These are phyloP conservation scores for Caenorhabditis imperialis DNA, from an alignment of 2,888 invertebrate species.

Conservation along the genomic window DNA sequence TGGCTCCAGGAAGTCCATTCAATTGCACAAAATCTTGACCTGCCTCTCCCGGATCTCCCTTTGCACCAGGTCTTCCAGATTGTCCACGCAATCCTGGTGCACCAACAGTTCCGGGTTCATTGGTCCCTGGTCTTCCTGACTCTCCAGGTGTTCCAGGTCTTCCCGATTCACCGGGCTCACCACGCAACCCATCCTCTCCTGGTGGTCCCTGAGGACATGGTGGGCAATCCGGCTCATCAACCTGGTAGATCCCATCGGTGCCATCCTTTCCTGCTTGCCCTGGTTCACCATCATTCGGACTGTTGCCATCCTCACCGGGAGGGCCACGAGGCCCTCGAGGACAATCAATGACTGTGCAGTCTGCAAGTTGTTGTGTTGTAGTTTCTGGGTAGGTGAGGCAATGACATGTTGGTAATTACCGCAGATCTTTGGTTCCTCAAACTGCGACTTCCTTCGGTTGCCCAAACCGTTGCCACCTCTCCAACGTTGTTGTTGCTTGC, in stretches of 20 bases:
- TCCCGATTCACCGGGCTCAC: constrained; percentile 55
- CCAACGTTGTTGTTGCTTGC: constrained; percentile 42
- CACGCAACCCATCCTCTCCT: constrained; percentile 57
- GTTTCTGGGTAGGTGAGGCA: background rate
- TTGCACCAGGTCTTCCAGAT: constrained; percentile 49
- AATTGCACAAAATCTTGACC: constrained; percentile 66
- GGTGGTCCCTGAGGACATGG: constrained; percentile 61
- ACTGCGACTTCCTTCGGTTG: constrained; percentile 23
- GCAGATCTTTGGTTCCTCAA: constrained; percentile 53
- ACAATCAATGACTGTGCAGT: constrained; percentile 62
- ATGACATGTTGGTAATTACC: constrained; percentile 31
- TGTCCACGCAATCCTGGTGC: constrained; percentile 57
- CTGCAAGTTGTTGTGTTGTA: constrained; percentile 24
- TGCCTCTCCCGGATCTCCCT: constrained; percentile 58
- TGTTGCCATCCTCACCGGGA: constrained; percentile 59
- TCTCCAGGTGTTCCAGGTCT: constrained; percentile 59
- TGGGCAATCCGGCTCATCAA: constrained; percentile 60
- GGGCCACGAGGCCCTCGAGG: constrained; percentile 62
- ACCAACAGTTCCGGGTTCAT: constrained; percentile 57
- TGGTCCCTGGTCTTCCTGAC: constrained; percentile 55
- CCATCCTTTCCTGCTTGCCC: constrained; percentile 60
- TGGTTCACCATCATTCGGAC: constrained; percentile 55
- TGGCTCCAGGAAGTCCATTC: constrained; percentile 51
- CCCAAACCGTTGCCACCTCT: constrained; percentile 24
- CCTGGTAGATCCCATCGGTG: constrained; percentile 60